phyloP scores from a whole-genome alignment of 2,888 invertebrate genomes.

The Hartigia nigra region DNA sequence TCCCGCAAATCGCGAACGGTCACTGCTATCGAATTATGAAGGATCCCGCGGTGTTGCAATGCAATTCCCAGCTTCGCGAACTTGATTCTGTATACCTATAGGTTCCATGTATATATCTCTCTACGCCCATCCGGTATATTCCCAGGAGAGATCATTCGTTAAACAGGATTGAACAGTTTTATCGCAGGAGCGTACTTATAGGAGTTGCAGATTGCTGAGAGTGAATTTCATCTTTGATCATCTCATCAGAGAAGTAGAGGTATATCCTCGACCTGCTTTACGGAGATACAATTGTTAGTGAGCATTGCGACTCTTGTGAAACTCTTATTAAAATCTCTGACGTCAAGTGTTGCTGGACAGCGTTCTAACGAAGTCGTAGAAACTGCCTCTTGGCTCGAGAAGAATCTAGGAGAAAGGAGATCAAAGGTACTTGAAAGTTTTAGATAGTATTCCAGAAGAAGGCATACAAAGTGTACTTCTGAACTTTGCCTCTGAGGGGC shows the following conservation, averaged over 20 bases:
- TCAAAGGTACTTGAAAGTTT: background rate
- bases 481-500: background rate
- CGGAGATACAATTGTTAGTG: background rate
- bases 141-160: background rate
- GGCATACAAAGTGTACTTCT: background rate
- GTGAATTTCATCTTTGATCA: conserved; percentile 24
- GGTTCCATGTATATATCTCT: background rate
- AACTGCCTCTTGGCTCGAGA: background rate
- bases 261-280: conserved; percentile 55
- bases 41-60: background rate
- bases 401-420: background rate
- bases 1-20: background rate
- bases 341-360: background rate
- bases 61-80: background rate
- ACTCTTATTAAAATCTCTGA: background rate
- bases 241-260: background rate
- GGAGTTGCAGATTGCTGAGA: background rate
- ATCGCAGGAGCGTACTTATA: background rate
- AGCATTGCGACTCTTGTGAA: background rate
- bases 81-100: background rate
- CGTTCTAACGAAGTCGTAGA: background rate
- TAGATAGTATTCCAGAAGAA: background rate
- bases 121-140: background rate
- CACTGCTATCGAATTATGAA: background rate
- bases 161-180: background rate